These are phyloP conservation scores for Toxotes lorentzi DNA, from an alignment of 2,797 vertebrate genomes.

Conservation along the genomic window DNA sequence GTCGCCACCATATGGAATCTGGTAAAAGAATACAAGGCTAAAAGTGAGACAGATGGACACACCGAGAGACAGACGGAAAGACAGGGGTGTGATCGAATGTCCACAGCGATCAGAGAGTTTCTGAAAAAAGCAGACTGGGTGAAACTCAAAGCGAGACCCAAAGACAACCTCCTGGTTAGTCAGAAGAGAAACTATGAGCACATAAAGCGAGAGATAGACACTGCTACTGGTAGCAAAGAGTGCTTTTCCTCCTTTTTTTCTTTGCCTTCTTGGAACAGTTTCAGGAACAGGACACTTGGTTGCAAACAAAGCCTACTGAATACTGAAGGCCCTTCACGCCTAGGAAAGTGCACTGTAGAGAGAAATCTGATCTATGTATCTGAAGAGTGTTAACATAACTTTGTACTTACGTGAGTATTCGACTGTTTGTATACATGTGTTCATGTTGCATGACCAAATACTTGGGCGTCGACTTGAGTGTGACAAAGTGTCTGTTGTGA, in stretches of 20 bases:
- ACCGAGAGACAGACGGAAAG: constrained; percentile 47
- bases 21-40: constrained; percentile 67
- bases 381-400: constrained; percentile 35
- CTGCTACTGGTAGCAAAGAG: constrained; percentile 21
- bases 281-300: constrained; percentile 25
- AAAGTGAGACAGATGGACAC: constrained; percentile 54
- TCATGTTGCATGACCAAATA: constrained; percentile 70
- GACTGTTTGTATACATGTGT: constrained; percentile 66
- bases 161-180: constrained; percentile 56
- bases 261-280: constrained; percentile 40
- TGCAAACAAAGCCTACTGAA: constrained; percentile 37
- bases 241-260: background rate
- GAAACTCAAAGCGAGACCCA: constrained; percentile 66
- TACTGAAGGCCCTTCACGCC: constrained; percentile 43
- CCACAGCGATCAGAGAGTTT: constrained; percentile 44
- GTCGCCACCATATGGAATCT: constrained; percentile 55
- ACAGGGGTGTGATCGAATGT: constrained; percentile 70
- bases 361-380: constrained; percentile 50
- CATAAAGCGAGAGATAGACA: constrained; percentile 48
- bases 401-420: constrained; percentile 42
- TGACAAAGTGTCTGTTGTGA: constrained; percentile 71
- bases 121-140: constrained; percentile 55
- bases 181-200: constrained; percentile 58
- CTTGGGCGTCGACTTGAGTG: constrained; percentile 46
- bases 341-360: constrained; percentile 12